Evolutionary conservation across 2,888 invertebrate species (phyloP).

Genomic region (Gortyna flavago): DNA sequence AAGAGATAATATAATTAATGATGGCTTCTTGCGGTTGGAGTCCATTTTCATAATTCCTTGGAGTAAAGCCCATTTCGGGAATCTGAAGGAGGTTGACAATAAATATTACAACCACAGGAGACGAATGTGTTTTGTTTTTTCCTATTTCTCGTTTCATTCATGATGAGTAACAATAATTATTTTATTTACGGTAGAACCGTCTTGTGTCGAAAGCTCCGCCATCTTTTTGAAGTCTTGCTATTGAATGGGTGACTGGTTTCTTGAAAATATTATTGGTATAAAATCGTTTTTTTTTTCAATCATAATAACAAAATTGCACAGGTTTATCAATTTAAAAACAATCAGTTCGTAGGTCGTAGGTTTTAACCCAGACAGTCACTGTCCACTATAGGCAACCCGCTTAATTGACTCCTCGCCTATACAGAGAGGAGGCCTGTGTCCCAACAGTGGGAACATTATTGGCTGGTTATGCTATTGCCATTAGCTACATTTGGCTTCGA

Average conservation of each 20-base stretch:
- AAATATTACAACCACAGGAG: constrained; percentile 18
- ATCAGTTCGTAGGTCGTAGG: too few species aligned
- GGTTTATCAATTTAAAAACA: too few species aligned
- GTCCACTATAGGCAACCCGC: too few species aligned
- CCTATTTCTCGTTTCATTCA: constrained; percentile 2
- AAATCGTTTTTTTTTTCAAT: neutral
- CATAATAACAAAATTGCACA: neutral
- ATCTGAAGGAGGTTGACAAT: constrained; percentile 19
- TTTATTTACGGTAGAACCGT: neutral
- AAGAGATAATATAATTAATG: constrained; percentile 42
- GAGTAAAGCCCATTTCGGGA: constrained; percentile 34
- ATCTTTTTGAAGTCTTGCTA: neutral
- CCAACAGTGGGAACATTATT: too few species aligned
- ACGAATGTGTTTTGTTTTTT: constrained; percentile 27
- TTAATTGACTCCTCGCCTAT: too few species aligned
- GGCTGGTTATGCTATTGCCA: too few species aligned
- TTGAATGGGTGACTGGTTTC: neutral
- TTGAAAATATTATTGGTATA: neutral
- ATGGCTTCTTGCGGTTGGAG: constrained; percentile 11
- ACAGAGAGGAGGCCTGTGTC: too few species aligned
- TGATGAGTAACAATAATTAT: neutral
- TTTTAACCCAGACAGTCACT: too few species aligned
- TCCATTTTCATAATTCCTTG: constrained; percentile 31
- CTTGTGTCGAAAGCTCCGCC: neutral
- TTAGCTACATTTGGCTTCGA: too few species aligned